Evolutionary conservation across 2,797 vertebrate genomes (phyloP), one percentile per base, ranked within the genome.

Genomic region (Pseudocheirus occidentalis): DNA sequence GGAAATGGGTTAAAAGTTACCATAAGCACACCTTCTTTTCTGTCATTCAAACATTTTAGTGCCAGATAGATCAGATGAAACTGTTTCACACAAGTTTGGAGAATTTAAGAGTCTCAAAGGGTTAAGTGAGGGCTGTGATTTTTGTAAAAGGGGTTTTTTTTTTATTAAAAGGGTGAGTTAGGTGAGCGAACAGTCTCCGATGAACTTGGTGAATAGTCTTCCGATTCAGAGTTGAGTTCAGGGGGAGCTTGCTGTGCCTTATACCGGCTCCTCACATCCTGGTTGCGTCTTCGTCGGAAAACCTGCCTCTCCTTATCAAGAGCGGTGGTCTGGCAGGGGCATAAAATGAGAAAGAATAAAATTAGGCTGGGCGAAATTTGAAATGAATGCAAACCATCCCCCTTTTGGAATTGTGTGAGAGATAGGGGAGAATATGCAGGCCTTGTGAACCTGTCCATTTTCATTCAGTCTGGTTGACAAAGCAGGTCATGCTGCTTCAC

Each of bases 221-320:
- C 99, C 4, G 99, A 99, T 98, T 99, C 99, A 1, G 99, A 99
- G 98, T 99, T 99, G 98, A 99, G 98, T 97, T 99, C 99, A 28
- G 99, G 98, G 1, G 99, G 99, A 97, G 99, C 98, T 94, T 99
- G 99, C 92, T 99, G 99, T 54, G 98, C 93, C 96, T 98, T 98
- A 92, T 96, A 98, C 90, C 98, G 58, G 95, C 98, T 98, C 98
- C 98, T 99, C 98, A 99, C 99, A 99, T 99, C 99, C 99, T 99
- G 99, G 99, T 99, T 98, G 99, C 99, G 98, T 99, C 99, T 99
- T 99, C 99, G 98, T 99, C 99, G 96, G 99, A 99, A 99, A 99
- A 99, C 99, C 99, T 99, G 99, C 99, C 99, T 99, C 99, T 99
- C 99, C 99, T 99, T 99, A 99, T 99, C 99, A 99, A 99, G 99